Evolutionary conservation across 2,888 invertebrate genomes (phyloP).

Genomic region (Euplagia quadripunctaria): DNA sequence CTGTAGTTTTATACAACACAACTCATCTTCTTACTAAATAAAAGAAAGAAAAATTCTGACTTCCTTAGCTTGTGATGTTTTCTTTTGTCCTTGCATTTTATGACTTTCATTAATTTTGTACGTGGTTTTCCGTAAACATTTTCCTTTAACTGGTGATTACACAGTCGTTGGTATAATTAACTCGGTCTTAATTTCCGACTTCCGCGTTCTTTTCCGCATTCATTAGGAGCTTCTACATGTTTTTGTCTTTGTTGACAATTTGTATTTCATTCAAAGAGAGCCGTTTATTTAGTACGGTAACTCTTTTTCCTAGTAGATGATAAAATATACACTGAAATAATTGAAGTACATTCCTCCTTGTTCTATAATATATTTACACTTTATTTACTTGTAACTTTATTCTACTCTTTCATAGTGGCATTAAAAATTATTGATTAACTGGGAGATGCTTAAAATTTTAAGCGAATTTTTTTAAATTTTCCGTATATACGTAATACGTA

Average conservation of each 20-base stretch:
- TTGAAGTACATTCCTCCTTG: neutral
- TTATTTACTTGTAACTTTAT: neutral
- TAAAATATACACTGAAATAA: neutral
- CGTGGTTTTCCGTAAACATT: slow-evolving; percentile 17
- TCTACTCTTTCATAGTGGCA: neutral
- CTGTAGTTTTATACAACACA: no score
- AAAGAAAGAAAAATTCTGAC: neutral
- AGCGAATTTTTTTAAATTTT: no score
- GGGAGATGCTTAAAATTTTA: no score
- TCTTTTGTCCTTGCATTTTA: slow-evolving; percentile 1
- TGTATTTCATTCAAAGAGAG: slow-evolving; percentile 4
- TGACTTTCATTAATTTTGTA: slow-evolving; percentile 5
- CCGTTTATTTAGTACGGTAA: neutral
- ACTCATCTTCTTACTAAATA: no score
- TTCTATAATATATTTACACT: neutral
- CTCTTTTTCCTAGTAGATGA: neutral
- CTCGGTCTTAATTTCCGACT: slow-evolving; percentile 36
- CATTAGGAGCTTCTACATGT: slow-evolving; percentile 26
- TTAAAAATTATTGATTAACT: neutral
- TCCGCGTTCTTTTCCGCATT: slow-evolving; percentile 44
- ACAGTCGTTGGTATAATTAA: slow-evolving; percentile 30
- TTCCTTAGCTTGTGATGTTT: neutral
- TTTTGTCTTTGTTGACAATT: slow-evolving; percentile 31
- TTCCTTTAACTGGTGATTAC: slow-evolving; percentile 29
- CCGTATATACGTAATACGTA: no score